Base-by-base conservation (phyloP, 2,113 vertebrate genomes). In the Meleagris gallopavo region DNA sequence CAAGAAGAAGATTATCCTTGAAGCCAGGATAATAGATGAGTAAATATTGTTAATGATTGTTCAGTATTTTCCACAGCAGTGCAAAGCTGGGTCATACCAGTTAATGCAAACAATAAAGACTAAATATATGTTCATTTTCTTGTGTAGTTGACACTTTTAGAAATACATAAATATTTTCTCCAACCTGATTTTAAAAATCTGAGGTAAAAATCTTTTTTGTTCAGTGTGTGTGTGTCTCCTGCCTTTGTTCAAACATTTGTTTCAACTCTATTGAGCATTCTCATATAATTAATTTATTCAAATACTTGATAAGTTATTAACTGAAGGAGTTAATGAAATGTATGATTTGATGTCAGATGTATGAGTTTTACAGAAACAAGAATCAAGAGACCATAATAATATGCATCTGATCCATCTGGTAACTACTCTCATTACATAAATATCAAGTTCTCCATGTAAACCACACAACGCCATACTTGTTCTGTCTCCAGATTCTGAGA, bases 321-420 rank as follows among this genome's bases (percentile, higher is more conserved):
- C 22, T 62, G 15, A 29, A 1, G 2, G 12, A 48, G 4, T 36
- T 84, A 0, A 62, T 24, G 2, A 48, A 83, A 89, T 46, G 17
- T 10, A 9, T 34, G 29, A 25, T 73, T 70, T 64, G 21, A 36
- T 70, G 22, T 66, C 60, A 73, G 43, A 41, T 25, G 5, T 30
- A 6, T 83, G 34, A 34, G 46, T 88, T 90, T 82, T 82, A 48
- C 6, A 38, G n/a, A 22, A 74, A 21, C 8, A 1, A 6, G 2
- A 2, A 86, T 17, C 8, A 76, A 16, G 72, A 81, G 84, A 16
- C 6, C 38, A 52, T 9, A 62, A 30, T 15, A 60, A 61, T 11
- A 40, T 3, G 1, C 5, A 66, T 60, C 6, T n/a, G 22, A 45
- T 73, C 19, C 34, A 0, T n/a, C 46, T 70, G 32, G 64, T 54